These are phyloP conservation scores for Anastatus disparis DNA, from an alignment of 1,140 invertebrate genomes.

Conservation along the genomic window DNA sequence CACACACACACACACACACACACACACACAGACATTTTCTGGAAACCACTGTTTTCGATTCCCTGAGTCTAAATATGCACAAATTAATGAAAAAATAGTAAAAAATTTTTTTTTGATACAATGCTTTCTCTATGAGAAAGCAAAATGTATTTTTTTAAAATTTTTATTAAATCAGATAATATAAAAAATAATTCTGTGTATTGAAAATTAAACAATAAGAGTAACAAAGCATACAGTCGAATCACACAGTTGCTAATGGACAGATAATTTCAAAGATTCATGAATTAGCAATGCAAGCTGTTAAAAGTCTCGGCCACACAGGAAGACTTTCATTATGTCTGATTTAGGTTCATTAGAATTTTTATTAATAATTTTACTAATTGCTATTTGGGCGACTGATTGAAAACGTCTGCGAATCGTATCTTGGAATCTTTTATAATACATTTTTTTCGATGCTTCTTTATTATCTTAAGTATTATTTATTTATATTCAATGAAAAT, in stretches of 20 bases:
- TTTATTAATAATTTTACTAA: constrained; percentile 62
- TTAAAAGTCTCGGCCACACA: constrained; percentile 52
- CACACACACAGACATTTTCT: too few species aligned
- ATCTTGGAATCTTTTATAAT: constrained; percentile 5
- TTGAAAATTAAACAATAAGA: constrained; percentile 4
- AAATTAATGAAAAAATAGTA: too few species aligned
- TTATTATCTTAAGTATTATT: too few species aligned
- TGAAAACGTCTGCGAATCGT: constrained; percentile 53
- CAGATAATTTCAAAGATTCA: constrained; percentile 57
- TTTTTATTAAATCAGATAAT: neutral
- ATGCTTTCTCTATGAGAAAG: too few species aligned
- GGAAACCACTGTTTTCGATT: too few species aligned
- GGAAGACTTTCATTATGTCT: constrained; percentile 62
- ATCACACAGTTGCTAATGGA: constrained; percentile 58
- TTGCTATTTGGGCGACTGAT: constrained; percentile 60
- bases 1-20: too few species aligned
- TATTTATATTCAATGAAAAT: too few species aligned
- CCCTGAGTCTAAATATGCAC: too few species aligned
- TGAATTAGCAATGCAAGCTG: constrained; percentile 27
- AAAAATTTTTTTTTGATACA: too few species aligned
- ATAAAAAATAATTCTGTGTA: neutral
- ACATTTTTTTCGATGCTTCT: too few species aligned
- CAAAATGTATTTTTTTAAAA: neutral
- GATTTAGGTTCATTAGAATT: constrained; percentile 64
- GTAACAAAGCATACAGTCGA: neutral